These are phyloP conservation scores for Drosophila tsacasi DNA, from an alignment of 1,140 invertebrate species.

Conservation along the genomic window DNA sequence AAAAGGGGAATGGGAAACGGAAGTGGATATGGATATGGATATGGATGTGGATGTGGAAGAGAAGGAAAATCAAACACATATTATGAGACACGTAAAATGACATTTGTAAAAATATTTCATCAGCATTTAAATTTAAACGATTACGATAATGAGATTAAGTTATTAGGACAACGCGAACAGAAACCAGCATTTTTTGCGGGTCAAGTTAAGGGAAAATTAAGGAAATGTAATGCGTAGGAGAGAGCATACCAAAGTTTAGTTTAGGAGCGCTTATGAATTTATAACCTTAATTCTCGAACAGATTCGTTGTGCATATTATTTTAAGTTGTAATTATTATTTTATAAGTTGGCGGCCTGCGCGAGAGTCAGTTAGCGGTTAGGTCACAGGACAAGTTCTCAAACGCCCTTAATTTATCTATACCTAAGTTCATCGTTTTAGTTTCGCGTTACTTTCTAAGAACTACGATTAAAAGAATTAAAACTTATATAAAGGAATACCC, in stretches of 20 bases:
- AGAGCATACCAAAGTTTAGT: constrained; percentile 80
- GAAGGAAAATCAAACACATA: constrained; percentile 69
- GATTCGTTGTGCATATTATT: constrained; percentile 73
- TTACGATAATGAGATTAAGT: constrained; percentile 68
- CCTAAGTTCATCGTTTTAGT: constrained; percentile 41
- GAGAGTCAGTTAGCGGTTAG: constrained; percentile 55
- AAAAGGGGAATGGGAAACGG: constrained; percentile 26
- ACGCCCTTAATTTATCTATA: constrained; percentile 39
- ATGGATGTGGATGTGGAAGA: constrained; percentile 23
- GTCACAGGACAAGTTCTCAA: constrained; percentile 50
- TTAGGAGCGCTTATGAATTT: constrained; percentile 70
- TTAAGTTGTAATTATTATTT: constrained; percentile 66
- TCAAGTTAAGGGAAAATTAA: constrained; percentile 21
- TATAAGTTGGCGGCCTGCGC: constrained; percentile 31
- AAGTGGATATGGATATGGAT: background rate
- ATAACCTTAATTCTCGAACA: constrained; percentile 54
- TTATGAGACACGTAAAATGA: constrained; percentile 75
- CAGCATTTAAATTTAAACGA: constrained; percentile 80
- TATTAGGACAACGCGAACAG: constrained; percentile 54
- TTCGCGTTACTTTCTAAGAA: constrained; percentile 61
- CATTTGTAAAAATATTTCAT: constrained; percentile 84
- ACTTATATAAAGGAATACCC: constrained; percentile 83
- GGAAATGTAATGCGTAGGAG: constrained; percentile 25
- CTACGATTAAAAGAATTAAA: constrained; percentile 72
- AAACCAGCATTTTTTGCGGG: constrained; percentile 36